Percentiles rank a stretch among this genome's conserved stretches.
phyloP scores from a whole-genome alignment of 2,888 invertebrate species.

The Pammene fasciana region DNA sequence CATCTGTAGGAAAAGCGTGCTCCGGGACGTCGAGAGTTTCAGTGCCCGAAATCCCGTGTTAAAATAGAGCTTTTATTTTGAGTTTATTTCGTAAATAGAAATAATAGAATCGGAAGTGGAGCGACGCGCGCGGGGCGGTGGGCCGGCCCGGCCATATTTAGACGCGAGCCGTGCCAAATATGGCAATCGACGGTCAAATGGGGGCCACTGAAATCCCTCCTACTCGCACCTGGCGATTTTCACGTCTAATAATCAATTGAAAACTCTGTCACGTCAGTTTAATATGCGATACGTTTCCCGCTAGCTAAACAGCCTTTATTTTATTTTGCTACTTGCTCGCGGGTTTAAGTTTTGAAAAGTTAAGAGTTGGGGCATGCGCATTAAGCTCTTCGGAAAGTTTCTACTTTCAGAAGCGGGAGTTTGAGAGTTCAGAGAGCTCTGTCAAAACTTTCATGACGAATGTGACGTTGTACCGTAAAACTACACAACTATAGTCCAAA shows the following conservation, averaged over 20 bases:
- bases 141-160: constrained; percentile 91
- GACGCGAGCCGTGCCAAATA: constrained; percentile 91
- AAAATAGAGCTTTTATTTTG: constrained; percentile 83
- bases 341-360: constrained; percentile 22
- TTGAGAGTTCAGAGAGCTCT: no score
- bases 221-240: constrained; percentile 82
- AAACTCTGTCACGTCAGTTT: constrained; percentile 78
- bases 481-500: no score
- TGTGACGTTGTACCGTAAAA: not conserved
- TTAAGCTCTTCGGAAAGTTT: constrained; percentile 12
- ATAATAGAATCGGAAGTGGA: constrained; percentile 82
- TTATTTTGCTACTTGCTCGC: not conserved
- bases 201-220: constrained; percentile 92
- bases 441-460: constrained; percentile 4
- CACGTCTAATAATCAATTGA: constrained; percentile 78
- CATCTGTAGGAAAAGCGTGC: constrained; percentile 76
- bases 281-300: constrained; percentile 34
- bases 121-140: constrained; percentile 70
- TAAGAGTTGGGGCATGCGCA: constrained; percentile 20
- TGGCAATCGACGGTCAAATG: constrained; percentile 90
- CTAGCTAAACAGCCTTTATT: constrained; percentile 24
- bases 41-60: constrained; percentile 79
- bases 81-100: constrained; percentile 84
- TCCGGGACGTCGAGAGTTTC: constrained; percentile 78
- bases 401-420: not conserved